These are phyloP conservation scores for Empidonax alnorum DNA, from an alignment of 2,113 vertebrate genomes.

Conservation along the genomic window DNA sequence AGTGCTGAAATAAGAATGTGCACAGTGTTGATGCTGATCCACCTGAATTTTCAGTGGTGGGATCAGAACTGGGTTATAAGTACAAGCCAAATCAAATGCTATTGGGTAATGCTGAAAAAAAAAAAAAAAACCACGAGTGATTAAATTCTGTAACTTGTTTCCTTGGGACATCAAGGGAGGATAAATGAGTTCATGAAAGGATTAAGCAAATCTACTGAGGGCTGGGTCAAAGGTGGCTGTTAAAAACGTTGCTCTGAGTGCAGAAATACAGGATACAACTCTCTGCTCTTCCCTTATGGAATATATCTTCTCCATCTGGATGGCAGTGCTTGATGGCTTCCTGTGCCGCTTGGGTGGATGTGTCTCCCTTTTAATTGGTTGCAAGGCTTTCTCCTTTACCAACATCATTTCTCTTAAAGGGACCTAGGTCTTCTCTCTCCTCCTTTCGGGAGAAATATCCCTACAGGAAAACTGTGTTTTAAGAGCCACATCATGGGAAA, in stretches of 20 bases:
- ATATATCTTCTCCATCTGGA: neutral
- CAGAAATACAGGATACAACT: neutral
- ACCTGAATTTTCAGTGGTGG: neutral
- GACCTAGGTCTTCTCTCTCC: neutral
- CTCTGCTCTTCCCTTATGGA: neutral
- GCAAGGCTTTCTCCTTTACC: neutral
- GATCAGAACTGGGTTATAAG: neutral
- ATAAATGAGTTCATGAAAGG: conserved; percentile 4
- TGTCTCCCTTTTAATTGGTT: neutral
- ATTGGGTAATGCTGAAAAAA: neutral
- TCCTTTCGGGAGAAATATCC: neutral
- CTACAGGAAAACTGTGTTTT: neutral
- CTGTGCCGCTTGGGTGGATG: neutral
- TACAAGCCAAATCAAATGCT: neutral
- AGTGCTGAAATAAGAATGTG: neutral
- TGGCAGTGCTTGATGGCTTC: neutral
- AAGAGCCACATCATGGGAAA: rapidly evolving
- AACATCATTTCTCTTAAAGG: neutral
- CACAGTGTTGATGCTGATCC: neutral
- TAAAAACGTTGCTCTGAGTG: conserved; percentile 22
- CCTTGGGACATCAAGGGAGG: conserved; percentile 8
- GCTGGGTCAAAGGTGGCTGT: neutral
- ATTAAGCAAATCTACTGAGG: neutral
- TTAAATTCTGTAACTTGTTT: neutral
- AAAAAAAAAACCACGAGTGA: neutral